These are phyloP conservation scores for Congeria kusceri DNA, from an alignment of 2,888 invertebrate genomes.

Conservation along the genomic window DNA sequence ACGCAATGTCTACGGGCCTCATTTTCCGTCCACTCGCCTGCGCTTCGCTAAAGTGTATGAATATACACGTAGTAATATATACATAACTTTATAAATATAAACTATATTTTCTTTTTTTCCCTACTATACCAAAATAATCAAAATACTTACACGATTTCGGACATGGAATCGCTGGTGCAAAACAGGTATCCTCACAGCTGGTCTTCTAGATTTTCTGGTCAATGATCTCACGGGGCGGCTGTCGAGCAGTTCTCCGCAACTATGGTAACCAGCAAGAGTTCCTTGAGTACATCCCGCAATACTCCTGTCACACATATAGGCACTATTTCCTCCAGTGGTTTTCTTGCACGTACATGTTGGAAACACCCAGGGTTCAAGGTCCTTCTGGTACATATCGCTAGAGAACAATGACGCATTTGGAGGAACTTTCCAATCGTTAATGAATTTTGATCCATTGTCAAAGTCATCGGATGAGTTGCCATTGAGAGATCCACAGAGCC, in stretches of 20 bases:
- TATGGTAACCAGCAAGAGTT: slow-evolving; percentile 21
- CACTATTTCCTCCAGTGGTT: background rate
- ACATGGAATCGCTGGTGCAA: background rate
- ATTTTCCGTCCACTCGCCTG: background rate
- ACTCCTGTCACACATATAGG: slow-evolving; percentile 17
- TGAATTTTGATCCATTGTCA: background rate
- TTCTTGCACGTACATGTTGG: slow-evolving; percentile 13
- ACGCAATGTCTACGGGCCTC: background rate
- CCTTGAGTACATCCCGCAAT: slow-evolving; percentile 20
- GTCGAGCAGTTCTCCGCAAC: slow-evolving; percentile 19
- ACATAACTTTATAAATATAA: too few relatives aligned
- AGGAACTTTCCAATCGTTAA: background rate
- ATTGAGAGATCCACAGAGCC: slow-evolving; percentile 27
- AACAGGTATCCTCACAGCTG: slow-evolving; percentile 7
- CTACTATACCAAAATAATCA: too few relatives aligned
- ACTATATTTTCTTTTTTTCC: too few relatives aligned
- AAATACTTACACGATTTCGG: too few relatives aligned
- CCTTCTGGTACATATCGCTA: background rate
- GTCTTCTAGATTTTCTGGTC: slow-evolving; percentile 1
- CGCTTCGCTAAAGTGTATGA: background rate
- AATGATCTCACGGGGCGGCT: slow-evolving; percentile 21
- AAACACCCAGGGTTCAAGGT: slow-evolving; percentile 19
- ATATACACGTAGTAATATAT: background rate
- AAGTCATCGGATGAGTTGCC: slow-evolving; percentile 23
- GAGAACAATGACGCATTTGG: slow-evolving; percentile 10